These are phyloP conservation scores for Hyposmocoma kahamanoa DNA, from an alignment of 1,140 invertebrate genomes.

Conservation along the genomic window DNA sequence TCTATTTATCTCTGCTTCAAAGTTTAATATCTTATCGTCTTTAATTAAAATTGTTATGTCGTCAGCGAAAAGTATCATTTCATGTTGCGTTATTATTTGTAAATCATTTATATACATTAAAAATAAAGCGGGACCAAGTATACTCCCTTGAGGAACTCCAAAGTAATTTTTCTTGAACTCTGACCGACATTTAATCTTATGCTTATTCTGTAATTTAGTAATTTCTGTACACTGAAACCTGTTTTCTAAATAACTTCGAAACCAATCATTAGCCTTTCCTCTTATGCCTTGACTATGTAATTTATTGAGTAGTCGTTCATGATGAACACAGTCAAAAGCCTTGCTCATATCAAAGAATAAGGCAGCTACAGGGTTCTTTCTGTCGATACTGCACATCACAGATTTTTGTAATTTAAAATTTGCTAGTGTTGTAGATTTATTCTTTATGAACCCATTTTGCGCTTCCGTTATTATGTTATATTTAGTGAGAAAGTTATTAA, in stretches of 20 bases:
- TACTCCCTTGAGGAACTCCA: not conserved
- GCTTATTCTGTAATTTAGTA: too few relatives aligned
- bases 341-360: constrained; percentile 34
- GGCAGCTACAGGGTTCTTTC: constrained; percentile 12
- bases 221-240: not conserved
- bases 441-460: constrained; percentile 27
- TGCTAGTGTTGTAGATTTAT: constrained; percentile 21
- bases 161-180: not conserved
- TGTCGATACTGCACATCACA: constrained; percentile 15
- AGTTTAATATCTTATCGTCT: not conserved
- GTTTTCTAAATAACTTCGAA: not conserved
- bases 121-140: not conserved
- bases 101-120: not conserved
- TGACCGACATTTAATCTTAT: too few relatives aligned
- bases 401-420: constrained; percentile 15
- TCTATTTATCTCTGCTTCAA: too few relatives aligned
- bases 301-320: constrained; percentile 21
- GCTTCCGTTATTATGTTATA: constrained; percentile 19
- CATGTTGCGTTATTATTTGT: not conserved
- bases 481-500: constrained; percentile 22
- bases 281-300: constrained; percentile 23
- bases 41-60: not conserved
- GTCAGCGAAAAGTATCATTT: constrained; percentile 4
- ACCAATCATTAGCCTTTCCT: constrained; percentile 9
- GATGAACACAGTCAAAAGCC: constrained; percentile 37